A percentile compares a stretch with the other conserved stretches of the same genome.
Evolutionary conservation across 2,113 vertebrate species (phyloP).

Genomic region (Podarcis cretensis): DNA sequence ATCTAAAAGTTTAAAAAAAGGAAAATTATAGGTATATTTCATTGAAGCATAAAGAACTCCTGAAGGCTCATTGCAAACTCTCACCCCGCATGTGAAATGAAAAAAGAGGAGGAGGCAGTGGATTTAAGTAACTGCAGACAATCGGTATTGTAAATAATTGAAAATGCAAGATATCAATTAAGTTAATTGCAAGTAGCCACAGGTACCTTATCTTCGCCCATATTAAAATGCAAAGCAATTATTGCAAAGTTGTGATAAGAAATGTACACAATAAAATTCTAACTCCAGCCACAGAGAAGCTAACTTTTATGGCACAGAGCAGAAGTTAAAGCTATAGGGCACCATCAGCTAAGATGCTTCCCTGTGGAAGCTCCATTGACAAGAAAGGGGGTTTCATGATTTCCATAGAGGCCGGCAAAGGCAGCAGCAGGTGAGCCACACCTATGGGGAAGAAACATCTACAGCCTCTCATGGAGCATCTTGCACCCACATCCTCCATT

Average conservation of each 20-base stretch:
- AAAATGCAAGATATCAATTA: constrained; percentile 39
- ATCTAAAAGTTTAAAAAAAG: constrained; percentile 43
- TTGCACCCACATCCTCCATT: too few species aligned
- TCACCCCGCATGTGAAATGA: constrained; percentile 21
- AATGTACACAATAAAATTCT: neutral
- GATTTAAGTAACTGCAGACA: constrained; percentile 15
- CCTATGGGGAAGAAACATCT: too few species aligned
- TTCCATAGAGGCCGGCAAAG: neutral
- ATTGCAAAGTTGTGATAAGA: constrained; percentile 19
- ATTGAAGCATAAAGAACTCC: constrained; percentile 46
- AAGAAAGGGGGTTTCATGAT: neutral
- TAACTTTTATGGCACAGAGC: neutral
- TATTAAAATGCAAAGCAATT: constrained; percentile 22
- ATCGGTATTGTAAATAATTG: constrained; percentile 14
- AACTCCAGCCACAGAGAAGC: neutral
- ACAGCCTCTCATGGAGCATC: too few species aligned
- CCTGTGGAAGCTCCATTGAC: neutral
- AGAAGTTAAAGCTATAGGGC: neutral
- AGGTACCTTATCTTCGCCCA: constrained; percentile 3
- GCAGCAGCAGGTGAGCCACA: too few species aligned
- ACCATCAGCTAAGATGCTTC: neutral
- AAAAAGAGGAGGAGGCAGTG: neutral
- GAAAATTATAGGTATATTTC: constrained; percentile 57
- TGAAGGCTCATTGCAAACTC: constrained; percentile 34
- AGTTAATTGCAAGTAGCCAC: neutral